Evolutionary conservation across 2,797 vertebrate species (phyloP).

Genomic region (Paedocypris micromegethes): DNA sequence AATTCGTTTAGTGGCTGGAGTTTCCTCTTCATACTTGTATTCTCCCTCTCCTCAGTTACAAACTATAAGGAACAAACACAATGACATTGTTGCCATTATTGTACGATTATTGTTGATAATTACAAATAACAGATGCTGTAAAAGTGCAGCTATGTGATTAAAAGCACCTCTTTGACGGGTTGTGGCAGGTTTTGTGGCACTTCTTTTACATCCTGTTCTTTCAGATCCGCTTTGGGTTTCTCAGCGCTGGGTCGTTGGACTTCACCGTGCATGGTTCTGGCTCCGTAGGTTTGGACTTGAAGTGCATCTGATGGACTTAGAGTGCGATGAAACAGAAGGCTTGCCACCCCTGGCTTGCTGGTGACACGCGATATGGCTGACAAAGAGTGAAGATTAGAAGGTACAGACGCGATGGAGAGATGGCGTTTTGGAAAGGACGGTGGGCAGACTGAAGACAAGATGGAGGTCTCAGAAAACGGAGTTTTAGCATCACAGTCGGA

Average conservation of each 20-base stretch:
- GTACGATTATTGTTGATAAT: too few species aligned
- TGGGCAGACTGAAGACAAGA: conserved; percentile 44
- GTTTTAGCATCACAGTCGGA: not conserved
- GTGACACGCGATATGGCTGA: conserved; percentile 47
- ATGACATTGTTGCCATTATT: not conserved
- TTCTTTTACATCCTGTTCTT: conserved; percentile 18
- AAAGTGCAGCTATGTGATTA: too few species aligned
- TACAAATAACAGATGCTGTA: too few species aligned
- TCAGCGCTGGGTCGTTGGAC: conserved; percentile 49
- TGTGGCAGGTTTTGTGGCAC: not conserved
- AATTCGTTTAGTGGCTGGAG: conserved; percentile 82
- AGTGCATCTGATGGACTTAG: conserved; percentile 74
- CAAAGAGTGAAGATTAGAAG: conserved; percentile 40
- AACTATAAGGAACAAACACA: not conserved
- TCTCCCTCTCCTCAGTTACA: conserved; percentile 56
- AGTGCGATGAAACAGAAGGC: conserved; percentile 73
- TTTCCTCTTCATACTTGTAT: conserved; percentile 79
- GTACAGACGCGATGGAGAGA: conserved; percentile 50
- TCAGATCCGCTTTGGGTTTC: conserved; percentile 18
- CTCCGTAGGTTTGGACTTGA: conserved; percentile 72
- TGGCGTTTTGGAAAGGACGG: conserved; percentile 60
- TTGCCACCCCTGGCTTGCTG: conserved; percentile 77
- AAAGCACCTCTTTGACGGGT: conserved; percentile 7
- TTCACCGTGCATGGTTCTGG: conserved; percentile 46
- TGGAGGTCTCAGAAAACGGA: not conserved